A percentile compares a stretch with the other conserved stretches of the same genome.
Evolutionary conservation across 2,113 vertebrate species (phyloP).

Genomic region (Castor canadensis): DNA sequence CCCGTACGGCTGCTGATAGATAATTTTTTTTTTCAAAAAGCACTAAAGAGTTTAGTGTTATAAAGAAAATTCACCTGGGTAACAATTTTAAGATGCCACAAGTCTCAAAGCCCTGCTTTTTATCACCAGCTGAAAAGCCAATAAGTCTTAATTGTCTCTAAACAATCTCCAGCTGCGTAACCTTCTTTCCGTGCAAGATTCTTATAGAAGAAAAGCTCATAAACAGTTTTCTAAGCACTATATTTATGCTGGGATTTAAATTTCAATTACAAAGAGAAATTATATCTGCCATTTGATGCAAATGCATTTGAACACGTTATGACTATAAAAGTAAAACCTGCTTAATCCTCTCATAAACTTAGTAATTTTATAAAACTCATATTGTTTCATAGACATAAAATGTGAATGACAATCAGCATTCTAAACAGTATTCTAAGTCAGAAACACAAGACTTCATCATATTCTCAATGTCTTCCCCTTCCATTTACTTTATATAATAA

Average conservation of each 20-base stretch:
- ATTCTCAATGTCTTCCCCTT: slow-evolving; percentile 28
- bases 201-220: slow-evolving; percentile 55
- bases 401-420: slow-evolving; percentile 63
- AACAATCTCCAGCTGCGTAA: slow-evolving; percentile 64
- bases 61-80: slow-evolving; percentile 56
- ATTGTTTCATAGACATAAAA: slow-evolving; percentile 62
- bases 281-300: slow-evolving; percentile 61
- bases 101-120: slow-evolving; percentile 32
- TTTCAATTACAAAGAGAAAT: slow-evolving; percentile 80
- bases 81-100: slow-evolving; percentile 30
- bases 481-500: slow-evolving; percentile 50
- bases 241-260: slow-evolving; percentile 68
- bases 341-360: slow-evolving; percentile 74
- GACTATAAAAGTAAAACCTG: slow-evolving; percentile 64
- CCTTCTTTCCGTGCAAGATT: slow-evolving; percentile 17
- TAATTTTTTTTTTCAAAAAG: slow-evolving; percentile 7
- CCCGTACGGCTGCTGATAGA: slow-evolving; percentile 19
- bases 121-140: slow-evolving; percentile 51
- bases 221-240: slow-evolving; percentile 65
- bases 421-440: slow-evolving; percentile 17
- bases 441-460: slow-evolving; percentile 53
- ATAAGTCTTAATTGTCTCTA: slow-evolving; percentile 73
- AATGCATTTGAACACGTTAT: slow-evolving; percentile 68
- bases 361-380: slow-evolving; percentile 73
- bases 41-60: not conserved